Base-by-base conservation (phyloP, 1,140 invertebrate species). In the Pseudomyrmex pallidus region DNA sequence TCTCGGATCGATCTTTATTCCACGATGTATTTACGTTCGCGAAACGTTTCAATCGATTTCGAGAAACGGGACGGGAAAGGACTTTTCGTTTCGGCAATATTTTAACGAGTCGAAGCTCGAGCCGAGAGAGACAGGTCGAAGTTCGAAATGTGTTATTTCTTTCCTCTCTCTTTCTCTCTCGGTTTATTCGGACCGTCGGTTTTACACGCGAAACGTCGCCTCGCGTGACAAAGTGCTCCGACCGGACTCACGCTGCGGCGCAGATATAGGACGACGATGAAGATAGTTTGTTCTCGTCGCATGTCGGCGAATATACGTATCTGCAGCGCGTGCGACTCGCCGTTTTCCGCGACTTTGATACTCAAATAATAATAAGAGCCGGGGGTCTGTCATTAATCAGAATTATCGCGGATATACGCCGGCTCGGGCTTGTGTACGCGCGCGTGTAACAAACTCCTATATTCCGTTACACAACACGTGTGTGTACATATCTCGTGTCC, bases 251-350 rank as follows among this genome's bases (percentile, higher is more conserved):
- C 35, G 52, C 57, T 54, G 59, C 17, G 61, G 35, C 35, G 35
- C 80, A 52, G 80, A 87, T 87, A 84, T 87, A 87, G 86, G 73
- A 63, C 80, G 72, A 74, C 56, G 80, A 87, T 85, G 57, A 70
- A 82, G 86, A 61, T 85, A 86, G 46, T 87, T 83, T 82, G 73
- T 68, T 67, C 62, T 44, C 61, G 46, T 68, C 56, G 78, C 84
- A 64, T 66, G 80, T 50, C 72, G 54, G 44, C 56, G 64, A 67
- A 54, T 64, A 66, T 35, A 35, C 5, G 77, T 54, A 35, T 35
- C 35, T 64, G 78, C 77, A 15, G 2, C 25, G 74, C 73, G 22
- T 25, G 44, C 44, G 8, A 7, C 62, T 15, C 74, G 74, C 52
- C 54, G 44, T 61, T 59, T 61, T 61, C 22, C 76, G 66, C 54